Evolutionary conservation across 2,797 vertebrate species (phyloP), one percentile per base, ranked within the genome.

Genomic region (Scomberomorus guttatus): DNA sequence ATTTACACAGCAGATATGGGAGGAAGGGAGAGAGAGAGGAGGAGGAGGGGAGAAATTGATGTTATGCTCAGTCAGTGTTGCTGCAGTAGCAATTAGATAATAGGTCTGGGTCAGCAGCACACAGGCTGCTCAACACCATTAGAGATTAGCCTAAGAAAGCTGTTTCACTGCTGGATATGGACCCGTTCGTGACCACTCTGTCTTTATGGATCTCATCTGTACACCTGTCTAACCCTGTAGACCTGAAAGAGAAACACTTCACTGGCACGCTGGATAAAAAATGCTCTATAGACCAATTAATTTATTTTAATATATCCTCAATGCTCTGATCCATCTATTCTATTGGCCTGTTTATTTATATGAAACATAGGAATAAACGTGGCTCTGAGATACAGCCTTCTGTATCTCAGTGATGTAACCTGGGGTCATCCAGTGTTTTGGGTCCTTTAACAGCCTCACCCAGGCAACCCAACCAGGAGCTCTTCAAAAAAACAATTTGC

Each of bases 1-100:
- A 87, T 87, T 81, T 80, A 75, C 74, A 68, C 70, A 72, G 80
- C 75, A 88, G 81, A 80, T 90, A 67, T 79, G 51, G 67, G 29
- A 60, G 44, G 50, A 8, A 57, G 37, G 3, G 18, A 29, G 52
- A 9, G 25, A 12, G 27, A 17, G 32, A 6, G 3, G 13, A 32
- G 14, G 42, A 15, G 48, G 24, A 18, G 8, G 58, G 29, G 44
- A 6, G 44, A 6, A 88, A 90, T 92, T 92, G 86, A 92, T 92
- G 89, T 85, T 84, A 60, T 89, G 85, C 83, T 75, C 69, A 72
- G 85, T 89, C 86, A 84, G 84, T 88, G 83, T 82, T 92, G 85
- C 91, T 91, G 89, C 89, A 89, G 89, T 81, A 87, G 90, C 92
- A 92, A 91, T 94, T 94, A 93, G 92, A 89, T 94, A 94, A 92